Base-by-base conservation (phyloP, 2,888 invertebrate genomes). In the Aporophyla nigra region DNA sequence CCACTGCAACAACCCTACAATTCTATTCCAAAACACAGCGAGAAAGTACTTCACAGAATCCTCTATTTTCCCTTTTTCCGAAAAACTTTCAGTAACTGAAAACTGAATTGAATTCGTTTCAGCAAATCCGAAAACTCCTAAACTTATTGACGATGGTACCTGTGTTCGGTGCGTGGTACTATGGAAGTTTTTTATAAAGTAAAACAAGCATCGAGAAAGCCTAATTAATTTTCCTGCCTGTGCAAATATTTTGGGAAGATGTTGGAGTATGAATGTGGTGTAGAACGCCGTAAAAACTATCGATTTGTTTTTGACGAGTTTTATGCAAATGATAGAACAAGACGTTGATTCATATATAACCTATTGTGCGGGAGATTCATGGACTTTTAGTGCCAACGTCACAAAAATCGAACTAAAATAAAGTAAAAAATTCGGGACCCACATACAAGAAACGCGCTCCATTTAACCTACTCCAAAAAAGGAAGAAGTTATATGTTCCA, bases 91-190 rank as follows among this genome's bases (percentile, higher is more conserved):
- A 70, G 74, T 66, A 82, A 74, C 82, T 71, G 78, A 85, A 87
- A 87, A 82, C 75, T 69, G 80, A 87, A 87, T 86, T 85, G 84
- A 75, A 77, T 81, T 84, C 71, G 71, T 70, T 83, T 80, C 76
- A 73, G 53, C 54, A 69, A 71, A 75, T 78, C 73, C 71, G 71
- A 58, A 82, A 82, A 73, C 46, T 71, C 67, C 61, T 14, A 24
- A 79, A 83, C 72, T 83, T 83, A 80, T 73, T 27, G 59, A 46
- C 63, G 53, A 1, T 10, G 19, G 63, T 63, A 75, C 71, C 82
- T 79, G 72, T 27, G 43, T 19, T 54, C 33, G n/a, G 56, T 70
- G 69, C 62, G 68, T 53, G 14, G 61, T 10, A 54, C n/a, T 43
- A 21, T 5, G 10, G 19, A 77, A 77, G 66, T 80, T 74, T 77